phyloP scores from a whole-genome alignment of 1,140 invertebrate genomes.

The Zaprionus ghesquierei region DNA sequence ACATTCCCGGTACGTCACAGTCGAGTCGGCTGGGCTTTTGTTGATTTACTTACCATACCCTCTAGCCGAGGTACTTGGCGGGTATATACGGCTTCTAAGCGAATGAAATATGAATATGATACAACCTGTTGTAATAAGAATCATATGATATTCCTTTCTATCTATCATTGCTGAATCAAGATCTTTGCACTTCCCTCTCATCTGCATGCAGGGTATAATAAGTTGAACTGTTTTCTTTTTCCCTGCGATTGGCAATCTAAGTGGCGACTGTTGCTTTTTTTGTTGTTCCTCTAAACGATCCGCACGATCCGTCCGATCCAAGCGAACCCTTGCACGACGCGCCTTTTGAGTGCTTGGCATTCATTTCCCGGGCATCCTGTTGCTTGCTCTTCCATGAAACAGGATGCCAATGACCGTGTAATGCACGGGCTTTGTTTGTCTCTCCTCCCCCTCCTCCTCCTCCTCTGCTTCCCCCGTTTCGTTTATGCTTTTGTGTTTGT shows the following conservation, averaged over 20 bases:
- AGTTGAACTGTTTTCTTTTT: neutral
- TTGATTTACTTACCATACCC: conserved; percentile 27
- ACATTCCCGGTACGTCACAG: conserved; percentile 62
- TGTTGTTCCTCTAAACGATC: conserved; percentile 19
- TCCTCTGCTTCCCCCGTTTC: too few relatives aligned
- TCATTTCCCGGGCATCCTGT: conserved; percentile 70
- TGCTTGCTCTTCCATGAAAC: conserved; percentile 79
- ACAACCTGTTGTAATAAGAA: too few relatives aligned
- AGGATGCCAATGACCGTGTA: conserved; percentile 78
- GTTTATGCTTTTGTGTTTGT: neutral
- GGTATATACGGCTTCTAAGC: neutral
- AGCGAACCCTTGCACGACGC: conserved; percentile 8
- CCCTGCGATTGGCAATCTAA: conserved; percentile 54
- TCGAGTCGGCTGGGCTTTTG: conserved; percentile 51
- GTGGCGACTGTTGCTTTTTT: conserved; percentile 38
- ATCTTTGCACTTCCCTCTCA: neutral
- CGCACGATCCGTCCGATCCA: conserved; percentile 10
- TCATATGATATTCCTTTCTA: too few relatives aligned
- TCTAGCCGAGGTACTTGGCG: neutral
- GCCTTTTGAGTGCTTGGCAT: conserved; percentile 34
- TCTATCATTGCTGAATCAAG: neutral
- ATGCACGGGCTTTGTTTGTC: conserved; percentile 46
- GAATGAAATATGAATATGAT: neutral
- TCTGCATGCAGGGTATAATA: neutral
- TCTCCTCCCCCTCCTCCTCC: neutral